A percentile compares a stretch with the other conserved stretches of the same genome.
These are phyloP conservation scores for Grantiella picta DNA, from an alignment of 2,113 vertebrate species.

Conservation along the genomic window DNA sequence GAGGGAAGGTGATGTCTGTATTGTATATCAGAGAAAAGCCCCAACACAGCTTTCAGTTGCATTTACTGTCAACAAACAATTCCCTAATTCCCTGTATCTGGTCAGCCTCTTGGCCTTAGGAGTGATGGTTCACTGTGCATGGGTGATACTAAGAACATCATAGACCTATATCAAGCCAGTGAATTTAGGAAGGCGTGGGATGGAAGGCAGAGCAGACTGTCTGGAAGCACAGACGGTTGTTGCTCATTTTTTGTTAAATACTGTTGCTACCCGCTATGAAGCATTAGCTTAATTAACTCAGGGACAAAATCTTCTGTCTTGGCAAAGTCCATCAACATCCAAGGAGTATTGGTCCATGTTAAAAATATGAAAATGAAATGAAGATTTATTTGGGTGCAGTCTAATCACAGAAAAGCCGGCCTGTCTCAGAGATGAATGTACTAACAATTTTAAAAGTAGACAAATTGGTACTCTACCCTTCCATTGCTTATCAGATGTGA, in stretches of 20 bases:
- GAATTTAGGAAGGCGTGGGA: background rate
- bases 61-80: background rate
- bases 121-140: background rate
- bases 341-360: background rate
- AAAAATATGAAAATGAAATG: conserved; percentile 30
- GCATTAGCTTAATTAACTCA: conserved; percentile 34
- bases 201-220: background rate
- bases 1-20: background rate
- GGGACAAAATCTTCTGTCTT: conserved; percentile 28
- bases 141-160: background rate
- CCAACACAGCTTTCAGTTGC: background rate
- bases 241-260: conserved; percentile 8
- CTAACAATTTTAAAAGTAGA: conserved; percentile 48
- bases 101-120: background rate
- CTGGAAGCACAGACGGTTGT: conserved; percentile 11
- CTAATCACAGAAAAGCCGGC: conserved; percentile 15
- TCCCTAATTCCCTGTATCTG: background rate
- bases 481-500: conserved; percentile 23
- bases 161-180: background rate
- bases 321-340: background rate
- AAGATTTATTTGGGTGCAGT: conserved; percentile 31
- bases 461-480: conserved; percentile 34
- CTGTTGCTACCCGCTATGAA: background rate
- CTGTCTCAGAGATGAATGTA: conserved; percentile 18
- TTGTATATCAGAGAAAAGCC: background rate